Evolutionary conservation across 2,113 vertebrate species (phyloP), one percentile per base, ranked within the genome.

Genomic region (Struthidea cinerea): DNA sequence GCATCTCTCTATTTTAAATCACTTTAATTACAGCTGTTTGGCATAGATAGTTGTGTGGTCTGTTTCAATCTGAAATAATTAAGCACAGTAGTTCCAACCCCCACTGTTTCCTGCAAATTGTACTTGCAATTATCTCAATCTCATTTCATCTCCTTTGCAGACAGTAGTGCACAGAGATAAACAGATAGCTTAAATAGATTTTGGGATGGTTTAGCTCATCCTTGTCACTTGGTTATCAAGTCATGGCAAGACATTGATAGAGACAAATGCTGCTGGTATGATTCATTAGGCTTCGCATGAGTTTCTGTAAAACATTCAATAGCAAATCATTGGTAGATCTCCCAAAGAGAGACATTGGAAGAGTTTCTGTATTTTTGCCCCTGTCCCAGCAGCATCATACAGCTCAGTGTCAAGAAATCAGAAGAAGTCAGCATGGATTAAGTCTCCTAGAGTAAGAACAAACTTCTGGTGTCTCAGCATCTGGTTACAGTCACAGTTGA

Each of bases 31-130:
- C 94, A 96, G 92, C 82, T 97, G 84, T 85, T 97, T 97, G 97
- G 96, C 96, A 95, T 60, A 87, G 79, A 95, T 92, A 96, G 90
- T 95, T 95, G 93, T 94, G 87, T 94, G 96, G 92, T 96, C 96
- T 97, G 95, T 92, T 97, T 94, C 96, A 94, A 56, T 97, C 90
- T 95, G 96, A 97, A 96, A 96, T 97, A 97, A 97, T 96, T 97
- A 96, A 89, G 93, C 92, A 85, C 57, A 79, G 96, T 95, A 87
- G 89, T 94, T 97, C 94, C 87, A 95, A 49, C 92, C 95, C 93
- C 93, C 84, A 94, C 87, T 96, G 95, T 95, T 97, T 82, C 69
- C 79, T 96, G 92, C 84, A 96, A 96, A 96, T 91, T 94, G 87
- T 94, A 73, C 95, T 94, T 96, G 94, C 96, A 96, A 95, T 97